A percentile compares a stretch with the other conserved stretches of the same genome.
Conservation (phyloP, 2,113 vertebrate species). For the Alligator mississippiensis region DNA sequence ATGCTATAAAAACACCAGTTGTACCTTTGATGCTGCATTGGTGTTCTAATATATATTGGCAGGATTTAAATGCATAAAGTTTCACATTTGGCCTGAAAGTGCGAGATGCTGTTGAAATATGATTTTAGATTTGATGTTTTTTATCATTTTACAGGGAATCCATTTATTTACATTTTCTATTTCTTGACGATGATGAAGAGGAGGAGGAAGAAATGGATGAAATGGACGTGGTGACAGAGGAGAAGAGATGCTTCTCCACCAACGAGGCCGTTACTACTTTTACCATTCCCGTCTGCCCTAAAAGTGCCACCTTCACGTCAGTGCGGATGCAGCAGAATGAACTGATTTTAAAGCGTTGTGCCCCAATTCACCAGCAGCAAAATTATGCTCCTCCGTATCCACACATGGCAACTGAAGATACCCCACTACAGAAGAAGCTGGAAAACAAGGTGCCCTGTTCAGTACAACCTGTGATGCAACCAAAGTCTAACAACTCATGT, state of each 20-base stretch:
- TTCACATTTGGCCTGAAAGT: background rate
- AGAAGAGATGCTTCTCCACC: slow-evolving; percentile 86
- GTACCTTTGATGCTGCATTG: background rate
- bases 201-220: slow-evolving; percentile 95
- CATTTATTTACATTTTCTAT: background rate
- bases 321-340: slow-evolving; percentile 82
- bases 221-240: slow-evolving; percentile 95
- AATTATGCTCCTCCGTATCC: slow-evolving; percentile 97
- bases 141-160: background rate
- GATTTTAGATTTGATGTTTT: no score
- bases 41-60: background rate
- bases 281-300: slow-evolving; percentile 82
- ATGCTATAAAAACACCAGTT: background rate
- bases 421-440: slow-evolving; percentile 87
- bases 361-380: slow-evolving; percentile 97
- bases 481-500: slow-evolving; percentile 87
- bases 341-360: slow-evolving; percentile 92
- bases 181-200: slow-evolving; percentile 84
- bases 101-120: background rate
- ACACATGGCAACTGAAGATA: slow-evolving; percentile 87
- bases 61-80: no score
- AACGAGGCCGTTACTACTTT: slow-evolving; percentile 81
- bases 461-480: slow-evolving; percentile 77
- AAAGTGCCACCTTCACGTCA: slow-evolving; percentile 72
- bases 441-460: slow-evolving; percentile 81